Evolutionary conservation across 2,888 invertebrate species (phyloP).

Genomic region (Slavum lentiscoides): DNA sequence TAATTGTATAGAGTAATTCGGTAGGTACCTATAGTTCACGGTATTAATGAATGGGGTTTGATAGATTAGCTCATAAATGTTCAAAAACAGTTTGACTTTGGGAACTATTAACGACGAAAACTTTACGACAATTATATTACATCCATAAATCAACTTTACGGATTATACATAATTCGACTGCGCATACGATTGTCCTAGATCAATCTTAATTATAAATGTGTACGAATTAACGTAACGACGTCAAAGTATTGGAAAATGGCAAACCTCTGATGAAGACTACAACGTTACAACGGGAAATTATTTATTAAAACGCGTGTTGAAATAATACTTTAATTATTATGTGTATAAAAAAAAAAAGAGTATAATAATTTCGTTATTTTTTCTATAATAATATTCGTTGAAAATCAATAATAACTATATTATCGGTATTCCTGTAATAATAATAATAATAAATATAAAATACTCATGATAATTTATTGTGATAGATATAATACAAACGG

Average conservation of each 20-base stretch:
- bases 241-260: neutral
- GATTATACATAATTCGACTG: neutral
- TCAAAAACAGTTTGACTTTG: constrained; percentile 1
- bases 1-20: neutral
- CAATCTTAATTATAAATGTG: neutral
- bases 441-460: too few relatives aligned
- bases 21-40: neutral
- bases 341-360: too few relatives aligned
- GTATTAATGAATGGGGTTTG: neutral
- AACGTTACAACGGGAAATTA: neutral
- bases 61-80: neutral
- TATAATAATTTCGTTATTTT: too few relatives aligned
- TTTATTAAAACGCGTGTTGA: too few relatives aligned
- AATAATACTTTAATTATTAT: too few relatives aligned
- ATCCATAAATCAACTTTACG: neutral
- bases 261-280: neutral
- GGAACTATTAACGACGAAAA: constrained; percentile 7
- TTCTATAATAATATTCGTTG: too few relatives aligned
- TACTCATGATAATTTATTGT: too few relatives aligned
- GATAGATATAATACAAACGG: too few relatives aligned
- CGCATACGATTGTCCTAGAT: neutral
- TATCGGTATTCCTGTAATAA: too few relatives aligned
- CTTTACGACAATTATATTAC: constrained; percentile 9
- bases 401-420: too few relatives aligned
- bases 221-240: neutral